Base-by-base conservation (phyloP, 2,113 vertebrate genomes). In the Syngnathus scovelli region DNA sequence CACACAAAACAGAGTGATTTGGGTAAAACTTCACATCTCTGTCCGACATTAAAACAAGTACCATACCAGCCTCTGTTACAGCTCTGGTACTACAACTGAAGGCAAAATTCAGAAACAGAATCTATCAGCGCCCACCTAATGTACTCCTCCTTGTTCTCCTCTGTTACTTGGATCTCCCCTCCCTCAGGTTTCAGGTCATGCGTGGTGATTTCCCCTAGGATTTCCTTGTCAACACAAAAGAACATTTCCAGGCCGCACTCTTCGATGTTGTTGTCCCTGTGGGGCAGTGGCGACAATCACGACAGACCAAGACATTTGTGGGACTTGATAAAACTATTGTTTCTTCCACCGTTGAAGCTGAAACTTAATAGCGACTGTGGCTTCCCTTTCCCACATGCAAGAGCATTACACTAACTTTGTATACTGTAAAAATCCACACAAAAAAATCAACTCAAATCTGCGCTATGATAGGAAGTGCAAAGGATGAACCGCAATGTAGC, bases 141-240 rank as follows among this genome's bases (percentile, higher is more conserved):
- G 56, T 99, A 99, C 72, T 99, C 97, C 64, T 99, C 97, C 87
- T 99, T 99, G 83, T 98, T 99, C 88, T 98, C 96, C 87, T 99
- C 97, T 5, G 95, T 99, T 77, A 99, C 97, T 52, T 93, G 92
- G 78, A 99, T 82, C 76, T 98, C 94, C 86, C 95, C 95, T 61
- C 97, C 97, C 67, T 92, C 93, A 48, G 90, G 84, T 85, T 99
- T 99, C 81, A 99, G 91, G 74, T 99, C 97, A 58, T 98, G 95
- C 71, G 95, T 98, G 80, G 94, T 94, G 76, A 99, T 92, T 87
- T 99, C 96, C 64, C 97, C 97, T 41, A 99, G 83, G 79, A 99
- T 95, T 88, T 99, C 96, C 78, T 98, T 99, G 87, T 99, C 97
- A 8, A 99, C 96, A 0, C 94, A 98, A 89, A 98, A 99, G 89